Evolutionary conservation across 1,140 invertebrate species (phyloP).

Genomic region (Lordiphosa clarofinis): DNA sequence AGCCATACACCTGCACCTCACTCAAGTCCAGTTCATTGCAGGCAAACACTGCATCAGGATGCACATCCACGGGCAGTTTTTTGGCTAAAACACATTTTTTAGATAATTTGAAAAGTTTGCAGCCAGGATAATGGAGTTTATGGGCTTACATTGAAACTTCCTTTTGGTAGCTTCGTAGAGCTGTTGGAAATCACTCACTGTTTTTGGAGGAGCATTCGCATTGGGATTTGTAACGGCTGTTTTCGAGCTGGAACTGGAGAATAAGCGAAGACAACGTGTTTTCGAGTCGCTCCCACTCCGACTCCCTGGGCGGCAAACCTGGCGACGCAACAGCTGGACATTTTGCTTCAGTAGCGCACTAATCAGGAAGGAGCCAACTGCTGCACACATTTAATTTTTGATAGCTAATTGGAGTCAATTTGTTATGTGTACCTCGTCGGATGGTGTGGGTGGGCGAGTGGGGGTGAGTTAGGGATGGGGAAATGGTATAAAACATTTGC

Average conservation of each 20-base stretch:
- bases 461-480: conserved; percentile 14
- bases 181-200: conserved; percentile 73
- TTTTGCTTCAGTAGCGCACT: conserved; percentile 48
- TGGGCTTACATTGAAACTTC: conserved; percentile 81
- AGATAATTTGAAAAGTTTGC: conserved; percentile 1
- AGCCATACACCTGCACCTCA: conserved; percentile 97
- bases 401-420: conserved; percentile 49
- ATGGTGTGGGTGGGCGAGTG: conserved; percentile 29
- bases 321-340: conserved; percentile 31
- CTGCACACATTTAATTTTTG: conserved; percentile 64
- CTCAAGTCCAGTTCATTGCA: conserved; percentile 96
- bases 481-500: background rate
- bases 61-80: conserved; percentile 92
- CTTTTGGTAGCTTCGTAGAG: conserved; percentile 79
- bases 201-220: conserved; percentile 35
- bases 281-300: background rate
- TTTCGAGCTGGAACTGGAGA: conserved; percentile 31
- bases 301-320: background rate
- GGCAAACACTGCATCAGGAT: conserved; percentile 93
- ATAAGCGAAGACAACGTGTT: conserved; percentile 7
- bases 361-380: conserved; percentile 38
- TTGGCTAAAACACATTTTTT: conserved; percentile 84
- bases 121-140: conserved; percentile 9
- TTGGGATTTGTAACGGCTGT: conserved; percentile 45
- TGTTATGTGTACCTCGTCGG: conserved; percentile 54